phyloP scores from a whole-genome alignment of 2,797 vertebrate species.

The Varecia variegata region DNA sequence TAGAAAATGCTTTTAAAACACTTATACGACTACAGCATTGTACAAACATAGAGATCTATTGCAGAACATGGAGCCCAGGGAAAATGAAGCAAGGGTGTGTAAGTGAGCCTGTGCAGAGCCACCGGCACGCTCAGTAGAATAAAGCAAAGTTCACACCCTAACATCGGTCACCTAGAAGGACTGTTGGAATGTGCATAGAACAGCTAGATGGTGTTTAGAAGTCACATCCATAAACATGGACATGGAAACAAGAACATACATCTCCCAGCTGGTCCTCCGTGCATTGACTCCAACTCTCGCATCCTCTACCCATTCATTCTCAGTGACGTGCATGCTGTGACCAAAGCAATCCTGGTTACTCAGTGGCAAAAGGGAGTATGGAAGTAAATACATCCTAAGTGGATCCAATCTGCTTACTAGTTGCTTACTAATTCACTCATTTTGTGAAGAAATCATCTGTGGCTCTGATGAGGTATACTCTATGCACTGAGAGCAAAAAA shows the following conservation, averaged over 20 bases:
- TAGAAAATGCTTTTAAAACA: background rate
- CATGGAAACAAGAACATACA: accelerated
- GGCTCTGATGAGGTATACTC: background rate
- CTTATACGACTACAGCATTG: background rate
- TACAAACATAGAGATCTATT: background rate
- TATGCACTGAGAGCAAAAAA: background rate
- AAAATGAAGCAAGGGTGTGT: background rate
- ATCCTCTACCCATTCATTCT: background rate
- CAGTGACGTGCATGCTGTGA: background rate
- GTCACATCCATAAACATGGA: background rate
- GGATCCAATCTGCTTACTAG: background rate
- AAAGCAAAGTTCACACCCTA: background rate
- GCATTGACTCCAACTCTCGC: background rate
- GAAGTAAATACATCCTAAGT: background rate
- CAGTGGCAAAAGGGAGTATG: background rate
- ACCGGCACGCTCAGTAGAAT: background rate
- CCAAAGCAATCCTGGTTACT: background rate
- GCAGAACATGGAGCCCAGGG: background rate
- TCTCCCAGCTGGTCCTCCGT: background rate
- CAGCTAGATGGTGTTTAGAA: background rate
- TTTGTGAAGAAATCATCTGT: background rate
- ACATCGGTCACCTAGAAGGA: background rate
- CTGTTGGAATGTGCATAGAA: background rate
- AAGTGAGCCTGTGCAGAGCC: background rate
- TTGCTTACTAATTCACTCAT: background rate